These are phyloP conservation scores for Scolopax bukidnonensis DNA, from an alignment of 2,797 vertebrate genomes.

Conservation along the genomic window DNA sequence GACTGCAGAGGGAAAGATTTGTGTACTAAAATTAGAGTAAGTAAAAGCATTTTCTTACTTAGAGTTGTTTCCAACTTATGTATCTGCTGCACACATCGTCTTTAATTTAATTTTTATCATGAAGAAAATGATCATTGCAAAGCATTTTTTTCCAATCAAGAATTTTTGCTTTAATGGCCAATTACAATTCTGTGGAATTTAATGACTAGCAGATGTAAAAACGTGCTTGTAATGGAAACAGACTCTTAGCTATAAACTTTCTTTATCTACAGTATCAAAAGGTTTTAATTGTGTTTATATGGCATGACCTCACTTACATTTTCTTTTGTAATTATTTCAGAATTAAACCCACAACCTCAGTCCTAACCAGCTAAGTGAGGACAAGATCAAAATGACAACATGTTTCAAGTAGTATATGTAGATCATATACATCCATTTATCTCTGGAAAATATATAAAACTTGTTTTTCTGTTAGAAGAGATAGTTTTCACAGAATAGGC, in stretches of 20 bases:
- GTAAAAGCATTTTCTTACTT: conserved; percentile 3
- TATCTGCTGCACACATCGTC: not conserved
- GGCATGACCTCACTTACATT: not conserved
- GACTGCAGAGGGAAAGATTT: not conserved
- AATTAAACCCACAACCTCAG: not conserved
- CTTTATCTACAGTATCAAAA: conserved; percentile 1
- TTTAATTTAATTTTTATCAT: not conserved
- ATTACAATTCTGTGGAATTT: conserved; percentile 5
- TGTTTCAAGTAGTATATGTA: not conserved
- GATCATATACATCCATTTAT: not conserved
- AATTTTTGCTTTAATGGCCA: not conserved
- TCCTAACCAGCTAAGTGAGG: not conserved
- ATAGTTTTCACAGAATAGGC: not conserved
- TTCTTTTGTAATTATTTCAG: not conserved
- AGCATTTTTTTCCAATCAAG: not conserved
- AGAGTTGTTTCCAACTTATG: not conserved
- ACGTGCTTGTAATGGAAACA: not conserved
- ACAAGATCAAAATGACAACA: not conserved
- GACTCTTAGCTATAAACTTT: not conserved
- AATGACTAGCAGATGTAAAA: conserved; percentile 16
- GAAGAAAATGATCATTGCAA: conserved; percentile 1
- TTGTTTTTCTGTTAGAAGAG: not conserved
- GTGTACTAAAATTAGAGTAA: not conserved
- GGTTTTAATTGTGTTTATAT: conserved; percentile 10
- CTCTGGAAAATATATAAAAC: not conserved